phyloP scores from a whole-genome alignment of 2,113 vertebrate genomes.

The Equus przewalskii region DNA sequence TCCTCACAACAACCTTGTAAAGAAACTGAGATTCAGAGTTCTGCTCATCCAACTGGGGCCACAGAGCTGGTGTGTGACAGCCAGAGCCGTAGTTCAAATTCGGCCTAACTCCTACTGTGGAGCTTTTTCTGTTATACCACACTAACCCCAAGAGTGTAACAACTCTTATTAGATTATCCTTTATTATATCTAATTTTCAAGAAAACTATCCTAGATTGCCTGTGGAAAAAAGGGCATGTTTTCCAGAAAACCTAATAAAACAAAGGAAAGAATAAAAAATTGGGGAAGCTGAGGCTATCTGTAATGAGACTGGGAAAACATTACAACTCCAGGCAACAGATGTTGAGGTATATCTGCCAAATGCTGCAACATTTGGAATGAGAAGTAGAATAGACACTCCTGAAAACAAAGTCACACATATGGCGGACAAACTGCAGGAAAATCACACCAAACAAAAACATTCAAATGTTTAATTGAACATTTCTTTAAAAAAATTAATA shows the following conservation, averaged over 20 bases:
- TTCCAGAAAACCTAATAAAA: slow-evolving; percentile 42
- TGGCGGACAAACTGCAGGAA: not conserved
- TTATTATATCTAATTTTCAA: not conserved
- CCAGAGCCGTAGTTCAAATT: not conserved
- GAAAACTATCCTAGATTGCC: not conserved
- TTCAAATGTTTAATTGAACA: not conserved
- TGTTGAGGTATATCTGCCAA: not conserved
- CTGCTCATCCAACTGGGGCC: not conserved
- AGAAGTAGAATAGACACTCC: not conserved
- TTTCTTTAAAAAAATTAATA: not conserved
- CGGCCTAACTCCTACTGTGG: not conserved
- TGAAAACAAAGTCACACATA: not conserved
- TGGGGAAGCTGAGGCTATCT: not conserved
- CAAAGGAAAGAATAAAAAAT: not conserved
- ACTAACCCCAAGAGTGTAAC: not conserved
- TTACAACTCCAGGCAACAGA: not conserved
- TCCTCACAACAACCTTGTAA: not conserved
- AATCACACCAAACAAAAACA: not conserved
- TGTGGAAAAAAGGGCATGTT: not conserved
- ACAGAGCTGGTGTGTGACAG: not conserved
- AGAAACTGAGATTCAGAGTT: not conserved
- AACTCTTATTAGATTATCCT: slow-evolving; percentile 39
- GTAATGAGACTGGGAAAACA: not conserved
- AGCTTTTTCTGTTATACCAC: not conserved
- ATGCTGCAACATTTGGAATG: not conserved